Evolutionary conservation across 2,888 invertebrate species (phyloP), one percentile per base, ranked within the genome.

Genomic region (Pemphredon lugubris): DNA sequence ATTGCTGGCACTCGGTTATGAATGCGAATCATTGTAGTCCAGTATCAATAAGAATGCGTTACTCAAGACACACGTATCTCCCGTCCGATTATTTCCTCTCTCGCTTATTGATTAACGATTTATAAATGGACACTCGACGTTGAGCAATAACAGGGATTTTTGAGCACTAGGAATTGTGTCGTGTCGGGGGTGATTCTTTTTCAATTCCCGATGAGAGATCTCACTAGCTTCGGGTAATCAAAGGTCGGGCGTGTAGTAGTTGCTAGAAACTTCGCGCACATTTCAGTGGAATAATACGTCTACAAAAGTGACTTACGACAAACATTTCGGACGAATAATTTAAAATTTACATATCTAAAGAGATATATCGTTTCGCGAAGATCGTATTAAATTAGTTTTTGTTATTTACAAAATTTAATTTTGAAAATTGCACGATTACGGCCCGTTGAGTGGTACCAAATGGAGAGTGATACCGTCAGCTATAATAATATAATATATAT

Each of bases 11-110:
- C 5, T 14, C 32, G 18, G 4, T 34, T 45, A 53, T 67, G 61
- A 71, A 71, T 71, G 61, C 67, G 61, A 40, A 61, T 67, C 71
- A 71, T 71, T 71, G 71, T 65, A 61, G 60, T 47, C 53, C 30
- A 39, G 32, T 48, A 61, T 64, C 63, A 53, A 30, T 55, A 55
- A 54, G 47, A 47, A 55, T 45, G 55, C 55, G 51, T 20, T 30
- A 37, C 40, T 16, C 47, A 48, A 39, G 58, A 68, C 57, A 51
- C 14, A 7, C 50, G 39, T 60, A 48, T 58, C 63, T 44, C 37
- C 55, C 44, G 47, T 34, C 40, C 57, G 63, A 63, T 63, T 68
- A 64, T 53, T 68, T 68, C 57, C 63, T 63, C 64, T 39, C 58
- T 39, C 64, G 64, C 30, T 53, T 58, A 48, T 61, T 44, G 67